Evolutionary conservation across 2,888 invertebrate genomes (phyloP).

Genomic region (Herminia tarsipennalis): DNA sequence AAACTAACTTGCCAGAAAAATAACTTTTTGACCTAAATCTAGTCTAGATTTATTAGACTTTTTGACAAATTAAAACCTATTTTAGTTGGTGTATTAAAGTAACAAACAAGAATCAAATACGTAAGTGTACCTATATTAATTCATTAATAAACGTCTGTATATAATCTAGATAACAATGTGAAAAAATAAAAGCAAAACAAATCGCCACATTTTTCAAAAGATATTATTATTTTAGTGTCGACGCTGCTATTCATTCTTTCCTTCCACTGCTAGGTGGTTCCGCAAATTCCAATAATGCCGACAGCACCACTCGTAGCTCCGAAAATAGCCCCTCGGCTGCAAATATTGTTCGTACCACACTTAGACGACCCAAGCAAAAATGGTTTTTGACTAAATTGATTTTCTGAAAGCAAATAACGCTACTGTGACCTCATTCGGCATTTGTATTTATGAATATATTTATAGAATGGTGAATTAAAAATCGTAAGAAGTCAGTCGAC

Average conservation of each 20-base stretch:
- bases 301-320: slow-evolving; percentile 58
- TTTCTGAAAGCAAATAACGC: slow-evolving; percentile 46
- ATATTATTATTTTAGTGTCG: slow-evolving; percentile 38
- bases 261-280: slow-evolving; percentile 43
- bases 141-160: too few relatives aligned
- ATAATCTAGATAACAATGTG: too few relatives aligned
- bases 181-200: too few relatives aligned
- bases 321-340: slow-evolving; percentile 63
- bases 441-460: slow-evolving; percentile 34
- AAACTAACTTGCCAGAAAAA: too few relatives aligned
- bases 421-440: slow-evolving; percentile 40
- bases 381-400: slow-evolving; percentile 66
- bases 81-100: too few relatives aligned
- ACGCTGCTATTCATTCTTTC: slow-evolving; percentile 35
- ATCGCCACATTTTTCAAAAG: too few relatives aligned
- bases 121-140: too few relatives aligned
- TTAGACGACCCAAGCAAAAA: slow-evolving; percentile 60
- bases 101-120: too few relatives aligned
- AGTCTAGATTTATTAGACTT: too few relatives aligned
- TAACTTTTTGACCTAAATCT: too few relatives aligned
- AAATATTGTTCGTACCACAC: slow-evolving; percentile 70
- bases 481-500: slow-evolving; percentile 56
- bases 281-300: slow-evolving; percentile 68
- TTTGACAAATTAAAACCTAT: too few relatives aligned
- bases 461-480: slow-evolving; percentile 49